phyloP scores from a whole-genome alignment of 2,888 invertebrate genomes.

The Ophonus ardosiacus region DNA sequence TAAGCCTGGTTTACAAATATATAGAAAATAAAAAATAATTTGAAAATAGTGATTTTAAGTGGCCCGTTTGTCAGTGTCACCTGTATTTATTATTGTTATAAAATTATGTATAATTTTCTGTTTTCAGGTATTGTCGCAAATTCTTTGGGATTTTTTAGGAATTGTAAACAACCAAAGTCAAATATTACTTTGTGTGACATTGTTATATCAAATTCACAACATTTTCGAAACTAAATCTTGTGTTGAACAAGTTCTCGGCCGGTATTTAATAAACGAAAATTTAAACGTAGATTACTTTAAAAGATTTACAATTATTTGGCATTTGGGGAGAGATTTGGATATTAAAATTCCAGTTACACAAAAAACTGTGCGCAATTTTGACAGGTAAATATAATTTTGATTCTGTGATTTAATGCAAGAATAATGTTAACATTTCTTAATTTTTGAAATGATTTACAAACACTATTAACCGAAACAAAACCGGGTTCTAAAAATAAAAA shows the following conservation, averaged over 20 bases:
- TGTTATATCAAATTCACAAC: constrained; percentile 88
- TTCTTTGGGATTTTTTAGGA: constrained; percentile 85
- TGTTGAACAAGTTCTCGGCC: constrained; percentile 85
- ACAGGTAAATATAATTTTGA: constrained; percentile 77
- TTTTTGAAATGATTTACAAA: too few species aligned
- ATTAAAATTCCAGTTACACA: constrained; percentile 75
- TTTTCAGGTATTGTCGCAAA: constrained; percentile 80
- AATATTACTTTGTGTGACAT: constrained; percentile 81
- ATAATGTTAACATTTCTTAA: too few species aligned
- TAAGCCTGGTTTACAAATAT: too few species aligned
- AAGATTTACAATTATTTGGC: constrained; percentile 85
- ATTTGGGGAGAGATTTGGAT: constrained; percentile 85
- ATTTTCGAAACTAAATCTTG: constrained; percentile 78
- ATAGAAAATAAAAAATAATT: too few species aligned
- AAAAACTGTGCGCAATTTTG: constrained; percentile 78
- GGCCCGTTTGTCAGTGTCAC: too few species aligned
- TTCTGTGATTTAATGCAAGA: too few species aligned
- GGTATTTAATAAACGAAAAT: constrained; percentile 75
- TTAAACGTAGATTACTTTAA: constrained; percentile 80
- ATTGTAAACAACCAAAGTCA: constrained; percentile 78
- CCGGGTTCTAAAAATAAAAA: too few species aligned
- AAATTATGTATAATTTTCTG: neutral
- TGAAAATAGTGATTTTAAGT: too few species aligned
- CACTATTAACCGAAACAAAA: too few species aligned
- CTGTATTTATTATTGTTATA: neutral